Percentiles rank a stretch among this genome's conserved stretches.
Conservation (phyloP, 2,888 invertebrate species). For the Nomada lathburiana region DNA sequence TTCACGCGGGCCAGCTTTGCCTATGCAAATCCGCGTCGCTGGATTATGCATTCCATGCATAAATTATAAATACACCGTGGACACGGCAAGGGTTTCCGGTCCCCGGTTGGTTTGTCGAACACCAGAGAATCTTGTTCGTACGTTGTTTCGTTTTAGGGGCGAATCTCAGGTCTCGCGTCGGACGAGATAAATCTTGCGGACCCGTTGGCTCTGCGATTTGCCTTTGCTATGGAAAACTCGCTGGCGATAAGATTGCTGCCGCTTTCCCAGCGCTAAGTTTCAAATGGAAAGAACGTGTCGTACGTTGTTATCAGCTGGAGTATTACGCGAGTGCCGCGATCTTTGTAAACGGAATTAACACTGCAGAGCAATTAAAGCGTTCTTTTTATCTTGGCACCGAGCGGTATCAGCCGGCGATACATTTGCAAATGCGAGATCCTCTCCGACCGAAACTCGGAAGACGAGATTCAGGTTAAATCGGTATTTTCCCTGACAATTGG, state of each 20-base stretch:
- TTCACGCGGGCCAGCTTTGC: conserved; percentile 41
- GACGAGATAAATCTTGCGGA: neutral
- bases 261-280: neutral
- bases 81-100: neutral
- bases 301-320: neutral
- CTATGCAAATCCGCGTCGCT: conserved; percentile 60
- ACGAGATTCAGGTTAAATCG: conserved; percentile 3
- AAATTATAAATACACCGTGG: conserved; percentile 59
- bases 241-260: neutral
- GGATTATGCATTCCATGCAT: conserved; percentile 68
- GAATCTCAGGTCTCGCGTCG: neutral
- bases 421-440: neutral
- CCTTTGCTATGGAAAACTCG: neutral
- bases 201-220: too few species aligned
- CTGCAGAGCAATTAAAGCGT: too few species aligned
- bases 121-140: neutral
- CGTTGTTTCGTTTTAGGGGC: too few species aligned
- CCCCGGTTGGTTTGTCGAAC: conserved; percentile 11
- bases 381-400: neutral
- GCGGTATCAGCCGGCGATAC: neutral
- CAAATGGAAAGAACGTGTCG: neutral
- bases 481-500: conserved; percentile 13
- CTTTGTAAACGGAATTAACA: neutral
- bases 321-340: neutral
- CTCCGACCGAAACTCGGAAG: too few species aligned